Evolutionary conservation across 2,113 vertebrate species (phyloP).

Genomic region (Sander vitreus): DNA sequence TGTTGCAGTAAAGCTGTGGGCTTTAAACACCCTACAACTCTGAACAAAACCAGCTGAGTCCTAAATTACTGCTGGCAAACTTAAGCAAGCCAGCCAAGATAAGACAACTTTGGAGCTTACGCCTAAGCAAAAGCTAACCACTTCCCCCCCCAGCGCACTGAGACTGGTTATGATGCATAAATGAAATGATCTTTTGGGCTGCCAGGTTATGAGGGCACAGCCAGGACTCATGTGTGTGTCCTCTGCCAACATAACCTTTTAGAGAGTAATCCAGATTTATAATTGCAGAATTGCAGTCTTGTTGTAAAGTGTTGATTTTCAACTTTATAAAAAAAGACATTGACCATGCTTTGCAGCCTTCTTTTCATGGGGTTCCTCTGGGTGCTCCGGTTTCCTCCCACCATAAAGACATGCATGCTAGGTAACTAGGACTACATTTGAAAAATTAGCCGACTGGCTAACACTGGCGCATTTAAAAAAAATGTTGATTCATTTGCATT

Average conservation of each 20-base stretch:
- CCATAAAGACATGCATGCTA: too few relatives aligned
- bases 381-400: too few relatives aligned
- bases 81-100: background rate
- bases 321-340: background rate
- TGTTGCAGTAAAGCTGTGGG: background rate
- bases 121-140: background rate
- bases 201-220: constrained; percentile 7
- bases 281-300: background rate
- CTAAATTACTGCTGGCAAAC: too few relatives aligned
- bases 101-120: too few relatives aligned
- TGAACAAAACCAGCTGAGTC: background rate
- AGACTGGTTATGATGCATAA: constrained; percentile 5
- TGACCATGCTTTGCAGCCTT: background rate
- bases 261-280: background rate
- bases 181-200: constrained; percentile 16
- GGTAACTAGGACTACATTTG: too few relatives aligned
- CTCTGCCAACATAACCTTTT: constrained; percentile 8
- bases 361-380: too few relatives aligned
- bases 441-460: too few relatives aligned
- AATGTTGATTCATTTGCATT: too few relatives aligned
- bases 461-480: too few relatives aligned
- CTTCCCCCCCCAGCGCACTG: background rate
- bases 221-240: background rate
- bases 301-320: background rate
- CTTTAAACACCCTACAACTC: background rate